Evolutionary conservation across 2,888 invertebrate genomes (phyloP).

Genomic region (Aethes cnicana): DNA sequence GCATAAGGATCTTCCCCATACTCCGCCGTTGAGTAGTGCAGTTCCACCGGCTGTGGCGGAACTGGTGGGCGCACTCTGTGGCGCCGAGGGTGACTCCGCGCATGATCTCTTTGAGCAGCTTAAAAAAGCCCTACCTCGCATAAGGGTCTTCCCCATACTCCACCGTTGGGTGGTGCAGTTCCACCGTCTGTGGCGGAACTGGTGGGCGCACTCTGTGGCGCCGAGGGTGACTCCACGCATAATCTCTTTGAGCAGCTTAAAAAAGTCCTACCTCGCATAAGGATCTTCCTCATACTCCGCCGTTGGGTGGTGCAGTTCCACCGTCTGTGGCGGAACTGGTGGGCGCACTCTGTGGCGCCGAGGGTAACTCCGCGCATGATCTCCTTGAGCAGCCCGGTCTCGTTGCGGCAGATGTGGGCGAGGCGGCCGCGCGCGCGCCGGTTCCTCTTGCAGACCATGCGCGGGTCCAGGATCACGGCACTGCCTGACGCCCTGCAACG

Average conservation of each 20-base stretch:
- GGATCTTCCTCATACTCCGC: constrained; percentile 91
- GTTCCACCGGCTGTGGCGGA: constrained; percentile 94
- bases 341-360: constrained; percentile 93
- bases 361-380: constrained; percentile 91
- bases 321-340: constrained; percentile 91
- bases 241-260: constrained; percentile 88
- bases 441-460: constrained; percentile 93
- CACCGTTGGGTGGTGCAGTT: constrained; percentile 92
- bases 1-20: constrained; percentile 91
- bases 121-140: constrained; percentile 86
- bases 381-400: constrained; percentile 89
- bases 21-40: constrained; percentile 91
- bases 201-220: constrained; percentile 93
- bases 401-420: constrained; percentile 92
- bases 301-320: constrained; percentile 95
- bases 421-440: constrained; percentile 89
- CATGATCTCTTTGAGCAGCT: constrained; percentile 90
- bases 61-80: too few species aligned
- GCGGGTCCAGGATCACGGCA: constrained; percentile 94
- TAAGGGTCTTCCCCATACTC: constrained; percentile 91
- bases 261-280: constrained; percentile 88
- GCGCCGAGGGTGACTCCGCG: constrained; percentile 90
- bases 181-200: constrained; percentile 93
- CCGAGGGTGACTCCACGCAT: constrained; percentile 91
- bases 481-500: constrained; percentile 88